A percentile compares a stretch with the other conserved stretches of the same genome.
Evolutionary conservation across 2,888 invertebrate species (phyloP).

Genomic region (Heliothis peltigera): DNA sequence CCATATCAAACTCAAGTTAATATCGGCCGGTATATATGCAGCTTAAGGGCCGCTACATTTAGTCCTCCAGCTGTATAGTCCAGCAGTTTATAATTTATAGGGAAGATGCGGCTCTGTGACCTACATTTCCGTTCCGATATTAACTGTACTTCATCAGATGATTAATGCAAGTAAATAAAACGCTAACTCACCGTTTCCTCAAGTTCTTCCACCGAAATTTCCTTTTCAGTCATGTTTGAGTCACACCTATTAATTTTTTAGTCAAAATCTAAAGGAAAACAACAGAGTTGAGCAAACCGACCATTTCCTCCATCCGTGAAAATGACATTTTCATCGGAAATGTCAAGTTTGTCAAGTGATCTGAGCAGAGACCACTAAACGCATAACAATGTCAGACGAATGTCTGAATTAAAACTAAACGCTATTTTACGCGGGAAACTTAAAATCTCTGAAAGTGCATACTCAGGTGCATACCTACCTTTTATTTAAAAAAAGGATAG

Average conservation of each 20-base stretch:
- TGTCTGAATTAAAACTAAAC: slow-evolving; percentile 28
- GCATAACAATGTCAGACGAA: neutral
- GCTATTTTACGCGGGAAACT: slow-evolving; percentile 15
- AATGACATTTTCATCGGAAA: slow-evolving; percentile 57
- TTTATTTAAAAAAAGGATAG: no score
- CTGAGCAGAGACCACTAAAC: slow-evolving; percentile 40
- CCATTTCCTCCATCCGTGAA: slow-evolving; percentile 70
- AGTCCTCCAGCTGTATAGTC: slow-evolving; percentile 35
- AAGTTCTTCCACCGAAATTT: slow-evolving; percentile 82
- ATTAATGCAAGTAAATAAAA: slow-evolving; percentile 30
- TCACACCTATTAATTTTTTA: slow-evolving; percentile 65
- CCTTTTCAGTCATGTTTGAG: slow-evolving; percentile 81
- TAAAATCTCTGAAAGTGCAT: neutral
- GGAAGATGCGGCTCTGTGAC: slow-evolving; percentile 77
- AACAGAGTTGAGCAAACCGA: slow-evolving; percentile 61
- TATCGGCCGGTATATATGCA: neutral
- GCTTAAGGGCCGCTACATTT: slow-evolving; percentile 9
- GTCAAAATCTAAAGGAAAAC: slow-evolving; percentile 67
- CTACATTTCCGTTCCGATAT: slow-evolving; percentile 66
- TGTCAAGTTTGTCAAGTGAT: slow-evolving; percentile 41
- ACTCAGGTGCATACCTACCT: no score
- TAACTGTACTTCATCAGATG: slow-evolving; percentile 50
- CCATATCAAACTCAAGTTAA: slow-evolving; percentile 1
- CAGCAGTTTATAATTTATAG: slow-evolving; percentile 64
- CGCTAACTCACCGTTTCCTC: slow-evolving; percentile 82